Conservation (phyloP, 2,888 invertebrate genomes). For the Zaprionus lineosus region DNA sequence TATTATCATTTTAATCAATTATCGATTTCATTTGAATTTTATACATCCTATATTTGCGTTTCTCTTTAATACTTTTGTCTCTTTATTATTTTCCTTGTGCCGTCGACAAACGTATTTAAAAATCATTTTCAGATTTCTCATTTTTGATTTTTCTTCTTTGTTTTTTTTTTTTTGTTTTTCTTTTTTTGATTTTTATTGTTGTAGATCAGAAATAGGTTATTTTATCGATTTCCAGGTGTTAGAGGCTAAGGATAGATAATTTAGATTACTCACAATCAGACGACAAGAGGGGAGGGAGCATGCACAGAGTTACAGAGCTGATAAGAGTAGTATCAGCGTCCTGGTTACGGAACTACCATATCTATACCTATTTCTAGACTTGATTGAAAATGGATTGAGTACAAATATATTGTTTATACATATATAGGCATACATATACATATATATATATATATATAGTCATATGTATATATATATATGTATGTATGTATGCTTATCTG, state of each 20-base stretch:
- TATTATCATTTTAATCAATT: constrained; percentile 61
- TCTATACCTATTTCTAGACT: constrained; percentile 10
- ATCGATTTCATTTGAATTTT: constrained; percentile 45
- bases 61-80: constrained; percentile 31
- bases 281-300: constrained; percentile 14
- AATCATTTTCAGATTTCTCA: background rate
- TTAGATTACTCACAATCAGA: constrained; percentile 30
- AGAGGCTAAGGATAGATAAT: background rate
- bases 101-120: constrained; percentile 48
- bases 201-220: constrained; percentile 25
- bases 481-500: constrained; percentile 40
- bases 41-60: constrained; percentile 51
- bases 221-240: constrained; percentile 14
- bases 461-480: no score
- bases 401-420: constrained; percentile 10
- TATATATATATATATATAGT: no score
- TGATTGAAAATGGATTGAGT: constrained; percentile 19
- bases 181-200: background rate
- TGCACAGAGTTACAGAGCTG: constrained; percentile 9
- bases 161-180: background rate
- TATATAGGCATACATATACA: no score
- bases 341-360: constrained; percentile 13
- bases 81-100: constrained; percentile 44
- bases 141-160: background rate
- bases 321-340: constrained; percentile 1